Percentiles rank a stretch among this genome's conserved stretches.
phyloP scores from a whole-genome alignment of 2,113 vertebrate species.

The Dasypus novemcinctus region DNA sequence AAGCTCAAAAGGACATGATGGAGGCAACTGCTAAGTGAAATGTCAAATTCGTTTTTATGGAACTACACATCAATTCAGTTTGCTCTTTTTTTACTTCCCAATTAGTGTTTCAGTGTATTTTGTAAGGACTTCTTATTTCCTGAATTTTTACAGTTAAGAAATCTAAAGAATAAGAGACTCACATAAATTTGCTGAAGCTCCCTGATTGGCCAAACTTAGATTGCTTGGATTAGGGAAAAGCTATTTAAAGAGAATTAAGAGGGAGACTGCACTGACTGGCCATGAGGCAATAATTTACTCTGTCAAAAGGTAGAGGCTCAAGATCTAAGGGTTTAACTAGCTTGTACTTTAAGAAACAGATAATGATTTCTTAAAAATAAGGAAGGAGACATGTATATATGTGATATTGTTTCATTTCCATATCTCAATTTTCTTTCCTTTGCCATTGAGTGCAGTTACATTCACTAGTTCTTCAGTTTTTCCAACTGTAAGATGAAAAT shows the following conservation, averaged over 20 bases:
- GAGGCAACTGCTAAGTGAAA: constrained; percentile 34
- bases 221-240: constrained; percentile 29
- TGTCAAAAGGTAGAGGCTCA: constrained; percentile 9
- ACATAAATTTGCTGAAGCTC: constrained; percentile 26
- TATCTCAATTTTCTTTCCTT: neutral
- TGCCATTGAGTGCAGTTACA: neutral
- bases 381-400: neutral
- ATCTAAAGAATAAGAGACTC: constrained; percentile 7
- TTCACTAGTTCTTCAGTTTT: neutral
- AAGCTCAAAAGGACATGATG: neutral
- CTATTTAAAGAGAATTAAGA: constrained; percentile 60
- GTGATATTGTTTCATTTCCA: constrained; percentile 16
- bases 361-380: constrained; percentile 50
- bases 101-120: neutral
- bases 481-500: constrained; percentile 48
- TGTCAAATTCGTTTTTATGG: constrained; percentile 46
- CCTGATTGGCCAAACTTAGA: neutral
- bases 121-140: constrained; percentile 30
- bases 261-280: neutral
- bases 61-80: constrained; percentile 28
- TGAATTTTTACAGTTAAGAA: constrained; percentile 38
- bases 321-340: constrained; percentile 38
- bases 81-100: neutral
- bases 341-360: constrained; percentile 38
- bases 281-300: constrained; percentile 47